Percentiles rank a stretch among this genome's conserved stretches.
phyloP scores from a whole-genome alignment of 2,113 vertebrate genomes.

The Montifringilla adamsi region DNA sequence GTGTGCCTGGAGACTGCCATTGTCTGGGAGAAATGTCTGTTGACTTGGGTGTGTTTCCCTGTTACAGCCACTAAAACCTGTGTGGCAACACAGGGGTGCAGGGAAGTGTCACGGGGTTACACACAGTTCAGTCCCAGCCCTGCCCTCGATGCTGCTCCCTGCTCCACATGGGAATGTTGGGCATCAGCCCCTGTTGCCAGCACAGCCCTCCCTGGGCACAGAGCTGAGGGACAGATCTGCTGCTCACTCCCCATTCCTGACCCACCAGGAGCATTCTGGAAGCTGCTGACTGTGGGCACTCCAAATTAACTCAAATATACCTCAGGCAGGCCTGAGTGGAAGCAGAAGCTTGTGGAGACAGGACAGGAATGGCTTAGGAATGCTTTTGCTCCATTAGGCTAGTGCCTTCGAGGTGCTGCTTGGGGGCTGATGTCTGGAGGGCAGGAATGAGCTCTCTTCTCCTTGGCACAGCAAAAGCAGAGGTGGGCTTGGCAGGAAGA shows the following conservation, averaged over 20 bases:
- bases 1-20: neutral
- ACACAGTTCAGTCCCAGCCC: neutral
- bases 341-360: accelerated
- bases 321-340: neutral
- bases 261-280: neutral
- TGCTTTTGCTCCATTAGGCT: neutral
- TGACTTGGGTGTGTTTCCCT: constrained; percentile 15
- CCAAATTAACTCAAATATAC: neutral
- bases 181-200: neutral
- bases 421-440: accelerated
- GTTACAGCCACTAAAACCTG: neutral
- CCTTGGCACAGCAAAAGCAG: neutral
- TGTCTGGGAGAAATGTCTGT: neutral
- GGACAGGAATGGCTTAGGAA: neutral
- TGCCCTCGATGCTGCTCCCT: neutral
- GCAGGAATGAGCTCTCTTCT: neutral
- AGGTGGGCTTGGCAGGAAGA: neutral
- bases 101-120: neutral
- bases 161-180: accelerated
- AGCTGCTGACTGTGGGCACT: neutral
- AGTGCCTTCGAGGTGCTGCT: accelerated
- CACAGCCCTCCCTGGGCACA: neutral
- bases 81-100: neutral
- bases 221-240: neutral
- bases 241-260: neutral